Percentiles rank a stretch among this genome's conserved stretches.
These are phyloP conservation scores for Macrotrachela quadricornifera DNA, from an alignment of 1,140 invertebrate species.

Conservation along the genomic window DNA sequence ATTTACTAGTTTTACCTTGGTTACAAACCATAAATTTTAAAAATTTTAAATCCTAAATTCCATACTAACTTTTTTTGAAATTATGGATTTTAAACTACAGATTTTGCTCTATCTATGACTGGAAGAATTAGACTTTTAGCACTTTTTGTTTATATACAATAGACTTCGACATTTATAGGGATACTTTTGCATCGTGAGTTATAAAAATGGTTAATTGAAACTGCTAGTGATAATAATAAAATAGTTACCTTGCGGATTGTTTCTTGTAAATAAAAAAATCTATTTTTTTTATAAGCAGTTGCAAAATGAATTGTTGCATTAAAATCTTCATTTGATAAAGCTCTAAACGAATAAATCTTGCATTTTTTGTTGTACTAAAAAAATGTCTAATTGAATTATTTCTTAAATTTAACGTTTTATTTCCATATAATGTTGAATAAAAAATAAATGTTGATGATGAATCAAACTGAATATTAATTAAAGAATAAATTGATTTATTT, in stretches of 20 bases:
- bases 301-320: slow-evolving; percentile 48
- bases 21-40: no score
- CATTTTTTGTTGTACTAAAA: slow-evolving; percentile 80
- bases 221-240: no score
- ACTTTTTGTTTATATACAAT: no score
- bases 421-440: slow-evolving; percentile 80
- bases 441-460: slow-evolving; percentile 76
- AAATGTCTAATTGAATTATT: slow-evolving; percentile 65
- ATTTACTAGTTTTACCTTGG: no score
- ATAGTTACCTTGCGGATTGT: slow-evolving; percentile 48
- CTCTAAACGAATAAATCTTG: slow-evolving; percentile 62
- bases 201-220: no score
- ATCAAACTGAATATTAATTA: slow-evolving; percentile 34
- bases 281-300: slow-evolving; percentile 81
- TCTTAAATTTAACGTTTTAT: slow-evolving; percentile 77
- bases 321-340: slow-evolving; percentile 21
- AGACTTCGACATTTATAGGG: no score
- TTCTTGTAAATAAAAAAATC: slow-evolving; percentile 70
- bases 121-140: no score
- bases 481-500: slow-evolving; percentile 46
- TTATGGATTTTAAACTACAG: no score
- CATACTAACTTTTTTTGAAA: no score
- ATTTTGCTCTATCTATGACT: no score
- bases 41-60: no score
- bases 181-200: no score